These are phyloP conservation scores for Drosophila merina DNA, from an alignment of 2,888 invertebrate species.

Conservation along the genomic window DNA sequence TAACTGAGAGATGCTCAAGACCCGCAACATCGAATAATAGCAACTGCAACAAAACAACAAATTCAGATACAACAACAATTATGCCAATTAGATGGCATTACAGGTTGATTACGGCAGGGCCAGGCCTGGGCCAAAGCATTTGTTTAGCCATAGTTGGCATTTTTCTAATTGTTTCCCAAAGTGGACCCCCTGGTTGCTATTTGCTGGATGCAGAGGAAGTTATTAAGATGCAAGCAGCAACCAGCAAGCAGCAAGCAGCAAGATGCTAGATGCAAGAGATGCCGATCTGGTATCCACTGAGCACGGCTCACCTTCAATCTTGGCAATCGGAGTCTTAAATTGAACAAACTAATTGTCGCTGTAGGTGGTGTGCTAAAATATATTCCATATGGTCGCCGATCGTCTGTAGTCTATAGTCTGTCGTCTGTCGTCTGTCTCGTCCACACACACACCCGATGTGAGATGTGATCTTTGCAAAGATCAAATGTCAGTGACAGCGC, in stretches of 20 bases:
- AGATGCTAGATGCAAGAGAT: conserved; percentile 40
- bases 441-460: background rate
- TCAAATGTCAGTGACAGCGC: conserved; percentile 65
- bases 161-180: conserved; percentile 46
- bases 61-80: conserved; percentile 56
- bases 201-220: conserved; percentile 53
- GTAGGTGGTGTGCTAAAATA: conserved; percentile 49
- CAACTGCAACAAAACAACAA: conserved; percentile 12
- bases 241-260: conserved; percentile 1
- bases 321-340: conserved; percentile 38
- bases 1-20: conserved; percentile 48
- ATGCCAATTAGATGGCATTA: conserved; percentile 79
- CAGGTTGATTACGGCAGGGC: conserved; percentile 71
- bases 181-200: conserved; percentile 13
- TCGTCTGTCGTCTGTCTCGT: too few relatives aligned
- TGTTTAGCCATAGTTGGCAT: conserved; percentile 54
- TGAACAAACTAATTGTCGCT: conserved; percentile 54
- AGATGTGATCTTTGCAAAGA: conserved; percentile 66
- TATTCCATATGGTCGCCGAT: conserved; percentile 67
- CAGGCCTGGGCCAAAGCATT: conserved; percentile 27
- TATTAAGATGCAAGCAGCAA: conserved; percentile 52
- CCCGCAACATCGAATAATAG: conserved; percentile 34
- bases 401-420: background rate
- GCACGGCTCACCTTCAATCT: conserved; percentile 63
- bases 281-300: conserved; percentile 14